phyloP scores from a whole-genome alignment of 92 coral and sea anemone species.

The Palythoa grandiflora region DNA sequence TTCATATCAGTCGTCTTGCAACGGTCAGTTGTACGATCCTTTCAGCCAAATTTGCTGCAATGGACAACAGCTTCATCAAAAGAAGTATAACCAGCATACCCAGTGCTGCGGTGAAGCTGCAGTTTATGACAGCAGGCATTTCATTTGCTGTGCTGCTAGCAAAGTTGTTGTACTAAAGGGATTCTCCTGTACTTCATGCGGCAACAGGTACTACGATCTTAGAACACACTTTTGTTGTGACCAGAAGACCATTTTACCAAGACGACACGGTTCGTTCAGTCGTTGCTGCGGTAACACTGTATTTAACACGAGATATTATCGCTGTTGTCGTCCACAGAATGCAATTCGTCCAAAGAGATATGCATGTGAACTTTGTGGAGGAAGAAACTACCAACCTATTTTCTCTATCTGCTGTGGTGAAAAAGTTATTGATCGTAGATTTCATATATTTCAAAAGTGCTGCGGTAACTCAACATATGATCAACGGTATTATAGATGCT shows the following conservation, averaged over 20 bases:
- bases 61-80: constrained; percentile 17
- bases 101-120: constrained; percentile 27
- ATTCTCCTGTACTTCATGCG: constrained; percentile 24
- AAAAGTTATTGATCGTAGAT: not conserved
- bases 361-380: constrained; percentile 16
- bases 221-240: constrained; percentile 25
- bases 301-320: constrained; percentile 11
- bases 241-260: constrained; percentile 4
- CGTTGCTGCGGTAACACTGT: constrained; percentile 25
- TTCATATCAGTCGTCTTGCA: not conserved
- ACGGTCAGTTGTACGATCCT: constrained; percentile 20
- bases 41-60: constrained; percentile 9
- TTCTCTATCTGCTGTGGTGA: not conserved
- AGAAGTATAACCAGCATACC: not conserved
- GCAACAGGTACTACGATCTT: constrained; percentile 19
- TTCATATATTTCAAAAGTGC: not conserved
- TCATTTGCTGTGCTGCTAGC: constrained; percentile 33
- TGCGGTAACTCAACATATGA: constrained; percentile 10
- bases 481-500: not conserved
- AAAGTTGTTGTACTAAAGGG: constrained; percentile 17
- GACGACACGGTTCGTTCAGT: constrained; percentile 4
- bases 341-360: not conserved
- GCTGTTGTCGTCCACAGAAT: constrained; percentile 34
- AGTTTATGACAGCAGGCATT: constrained; percentile 9
- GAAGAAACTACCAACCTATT: constrained; percentile 4